phyloP scores from a whole-genome alignment of 2,888 invertebrate species.

The Leptopilina drosophilae region DNA sequence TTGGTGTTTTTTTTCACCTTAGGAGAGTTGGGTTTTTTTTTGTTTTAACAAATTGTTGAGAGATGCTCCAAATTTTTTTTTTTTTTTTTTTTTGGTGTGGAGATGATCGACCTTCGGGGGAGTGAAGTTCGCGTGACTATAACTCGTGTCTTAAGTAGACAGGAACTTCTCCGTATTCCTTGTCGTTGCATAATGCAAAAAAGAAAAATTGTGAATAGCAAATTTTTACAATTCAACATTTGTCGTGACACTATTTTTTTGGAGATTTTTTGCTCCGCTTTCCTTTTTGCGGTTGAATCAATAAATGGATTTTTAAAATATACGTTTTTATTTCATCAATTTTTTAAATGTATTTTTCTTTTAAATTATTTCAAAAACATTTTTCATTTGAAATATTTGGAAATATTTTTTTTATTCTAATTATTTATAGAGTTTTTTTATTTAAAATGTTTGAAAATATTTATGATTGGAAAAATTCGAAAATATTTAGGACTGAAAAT shows the following conservation, averaged over 20 bases:
- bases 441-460: too few relatives aligned
- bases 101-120: slow-evolving; percentile 10
- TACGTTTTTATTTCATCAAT: too few relatives aligned
- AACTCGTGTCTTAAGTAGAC: slow-evolving; percentile 37
- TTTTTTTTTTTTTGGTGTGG: neutral
- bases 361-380: too few relatives aligned
- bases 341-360: too few relatives aligned
- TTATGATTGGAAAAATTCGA: too few relatives aligned
- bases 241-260: slow-evolving; percentile 13
- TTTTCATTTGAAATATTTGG: too few relatives aligned
- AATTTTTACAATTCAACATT: slow-evolving; percentile 19
- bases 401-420: too few relatives aligned
- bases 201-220: slow-evolving; percentile 15
- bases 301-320: too few relatives aligned
- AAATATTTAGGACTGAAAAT: too few relatives aligned
- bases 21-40: neutral
- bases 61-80: slow-evolving; percentile 4
- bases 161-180: slow-evolving; percentile 31
- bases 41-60: slow-evolving; percentile 11
- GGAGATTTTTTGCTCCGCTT: neutral
- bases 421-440: too few relatives aligned
- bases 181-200: slow-evolving; percentile 33
- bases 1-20: neutral
- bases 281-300: neutral
- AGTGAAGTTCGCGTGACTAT: slow-evolving; percentile 35